Base-by-base conservation (phyloP, 2,888 invertebrate genomes). In the Napeogenes sylphis region DNA sequence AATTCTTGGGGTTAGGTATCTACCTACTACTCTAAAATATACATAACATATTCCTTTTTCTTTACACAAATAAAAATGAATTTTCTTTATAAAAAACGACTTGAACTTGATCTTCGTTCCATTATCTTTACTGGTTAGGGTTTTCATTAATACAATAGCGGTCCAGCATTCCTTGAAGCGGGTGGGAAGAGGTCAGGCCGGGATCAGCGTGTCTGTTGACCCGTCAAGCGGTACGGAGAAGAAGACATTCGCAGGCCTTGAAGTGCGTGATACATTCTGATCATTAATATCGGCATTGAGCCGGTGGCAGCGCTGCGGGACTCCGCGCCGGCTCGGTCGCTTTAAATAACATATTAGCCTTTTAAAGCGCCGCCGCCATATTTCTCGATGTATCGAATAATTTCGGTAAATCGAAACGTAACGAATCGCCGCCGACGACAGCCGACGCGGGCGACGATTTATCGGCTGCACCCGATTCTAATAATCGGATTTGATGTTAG, bases 281-380 rank as follows among this genome's bases (percentile, higher is more conserved):
- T 75, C 87, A 87, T 87, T 85, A 88, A 87, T 89, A 85, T 82
- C 78, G 71, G 81, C 83, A 84, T 86, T 85, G 84, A 84, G 80
- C 73, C 78, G 75, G 83, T 81, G 84, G 84, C 83, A 77, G 83
- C 87, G 74, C 88, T 70, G 80, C 87, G 84, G 89, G 88, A 78
- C 80, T 78, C 81, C 84, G 71, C 64, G 68, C 71, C 72, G 70
- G 61, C 75, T 70, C 79, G 77, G 75, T 73, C 75, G 77, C 81
- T 79, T 82, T 84, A 83, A 85, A 85, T 86, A 86, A 86, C 85
- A 84, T 81, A 86, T 88, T 87, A 88, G 85, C 73, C 78, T 76
- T 80, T 83, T 86, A 87, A 87, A 87, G 82, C 75, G 73, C 87
- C 85, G 86, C 82, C 83, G 80, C 79, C 78, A 84, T 84, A 85